Base-by-base conservation (phyloP, 2,113 vertebrate genomes). In the Grallaria varia region DNA sequence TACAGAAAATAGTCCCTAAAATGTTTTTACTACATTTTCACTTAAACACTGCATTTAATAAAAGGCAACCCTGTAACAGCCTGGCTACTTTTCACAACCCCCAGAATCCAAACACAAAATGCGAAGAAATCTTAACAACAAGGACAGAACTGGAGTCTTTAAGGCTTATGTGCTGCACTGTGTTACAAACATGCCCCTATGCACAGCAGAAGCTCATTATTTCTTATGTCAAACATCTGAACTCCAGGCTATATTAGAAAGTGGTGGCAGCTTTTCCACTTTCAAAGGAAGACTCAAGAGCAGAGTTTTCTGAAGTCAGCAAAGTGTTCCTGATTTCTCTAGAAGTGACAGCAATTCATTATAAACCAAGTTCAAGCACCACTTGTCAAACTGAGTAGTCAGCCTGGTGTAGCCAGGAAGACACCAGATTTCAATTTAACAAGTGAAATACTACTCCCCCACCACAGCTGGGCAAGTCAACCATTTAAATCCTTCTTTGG, bases 101-200 rank as follows among this genome's bases (percentile, higher is more conserved):
- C 10, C 22, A 69, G 69, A 95, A 95, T 44, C 19, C 37, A 64
- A 39, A 25, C 39, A 92, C 14, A 67, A 81, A 87, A 89, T 5
- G 8, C 35, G 47, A 81, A 77, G 75, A 83, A 67, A 74, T 45
- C 22, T 56, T 42, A 76, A 93, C 21, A 67, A 6, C 11, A 62
- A 42, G 33, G 52, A 73, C 35, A 75, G 25, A 80, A 72, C 1
- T 49, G n/a, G 33, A 67, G 12, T 37, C 8, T n/a, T 62, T 14
- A 33, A 67, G 27, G 52, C 18, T 78, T 21, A 27, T 0, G 3
- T 27, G 18, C 64, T 44, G 52, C 19, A 22, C 2, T 3, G 12
- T 22, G 7, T 56, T 60, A 76, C 27, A 55, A 11, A 44, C 3
- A 44, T 31, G 14, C 52, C 83, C 37, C 0, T 0, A 27, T 5